phyloP scores from a whole-genome alignment of 2,797 vertebrate species.

The Myripristis jacobus region DNA sequence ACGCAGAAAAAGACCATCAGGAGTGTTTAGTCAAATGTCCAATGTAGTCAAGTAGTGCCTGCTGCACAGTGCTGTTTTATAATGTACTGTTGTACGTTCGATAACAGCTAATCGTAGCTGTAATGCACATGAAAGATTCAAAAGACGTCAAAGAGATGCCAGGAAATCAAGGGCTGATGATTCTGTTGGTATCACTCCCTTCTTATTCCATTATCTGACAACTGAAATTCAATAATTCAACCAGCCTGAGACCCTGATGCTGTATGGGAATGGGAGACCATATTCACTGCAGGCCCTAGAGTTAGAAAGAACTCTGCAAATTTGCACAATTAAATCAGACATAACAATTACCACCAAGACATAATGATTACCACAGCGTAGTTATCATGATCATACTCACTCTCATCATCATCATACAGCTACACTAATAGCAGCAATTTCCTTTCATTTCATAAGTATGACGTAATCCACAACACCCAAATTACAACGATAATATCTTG shows the following conservation, averaged over 20 bases:
- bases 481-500: constrained; percentile 69
- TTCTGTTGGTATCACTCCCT: background rate
- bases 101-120: background rate
- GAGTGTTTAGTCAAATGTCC: background rate
- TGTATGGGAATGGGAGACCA: background rate
- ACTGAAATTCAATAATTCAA: constrained; percentile 5
- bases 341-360: no score
- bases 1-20: background rate
- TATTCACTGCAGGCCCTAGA: constrained; percentile 9
- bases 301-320: background rate
- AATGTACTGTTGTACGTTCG: background rate
- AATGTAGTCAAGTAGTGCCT: background rate
- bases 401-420: constrained; percentile 45
- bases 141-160: constrained; percentile 1
- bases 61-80: no score
- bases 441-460: constrained; percentile 70
- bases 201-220: background rate
- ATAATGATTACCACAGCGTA: constrained; percentile 39
- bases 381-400: constrained; percentile 11
- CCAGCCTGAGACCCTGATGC: background rate
- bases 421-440: constrained; percentile 71
- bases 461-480: constrained; percentile 63
- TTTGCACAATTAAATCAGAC: constrained; percentile 3
- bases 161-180: constrained; percentile 7
- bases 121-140: background rate